phyloP scores from a whole-genome alignment of 2,797 vertebrate genomes.

The Pelodytes ibericus region DNA sequence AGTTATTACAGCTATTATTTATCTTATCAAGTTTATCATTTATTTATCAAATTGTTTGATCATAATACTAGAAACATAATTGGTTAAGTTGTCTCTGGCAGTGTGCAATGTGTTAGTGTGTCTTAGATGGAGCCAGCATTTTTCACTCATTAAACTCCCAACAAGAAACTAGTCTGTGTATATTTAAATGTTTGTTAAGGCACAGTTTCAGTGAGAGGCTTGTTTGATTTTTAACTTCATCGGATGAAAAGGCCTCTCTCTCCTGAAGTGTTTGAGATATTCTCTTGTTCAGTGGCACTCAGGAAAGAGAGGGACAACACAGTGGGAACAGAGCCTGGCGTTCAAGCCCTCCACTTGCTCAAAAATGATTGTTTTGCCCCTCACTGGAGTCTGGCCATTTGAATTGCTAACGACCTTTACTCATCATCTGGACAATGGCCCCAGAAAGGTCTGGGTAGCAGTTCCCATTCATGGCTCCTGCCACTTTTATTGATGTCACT shows the following conservation, averaged over 20 bases:
- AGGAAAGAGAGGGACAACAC: background rate
- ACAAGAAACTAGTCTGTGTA: constrained; percentile 41
- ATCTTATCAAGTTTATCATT: too few species aligned
- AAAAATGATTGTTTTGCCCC: constrained; percentile 65
- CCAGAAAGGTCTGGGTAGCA: background rate
- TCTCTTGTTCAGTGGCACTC: constrained; percentile 67
- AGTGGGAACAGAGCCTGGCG: constrained; percentile 57
- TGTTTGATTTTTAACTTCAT: constrained; percentile 69
- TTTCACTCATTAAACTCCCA: constrained; percentile 5
- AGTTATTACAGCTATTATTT: too few species aligned
- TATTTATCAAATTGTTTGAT: too few species aligned
- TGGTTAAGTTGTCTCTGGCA: too few species aligned
- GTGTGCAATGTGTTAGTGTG: too few species aligned
- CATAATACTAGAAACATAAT: too few species aligned
- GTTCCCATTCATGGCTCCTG: background rate
- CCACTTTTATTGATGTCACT: background rate
- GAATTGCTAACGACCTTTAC: constrained; percentile 66
- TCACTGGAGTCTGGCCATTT: constrained; percentile 61
- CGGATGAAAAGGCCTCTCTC: constrained; percentile 67
- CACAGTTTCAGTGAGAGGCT: constrained; percentile 53
- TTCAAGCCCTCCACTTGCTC: constrained; percentile 65
- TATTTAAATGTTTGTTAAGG: constrained; percentile 59
- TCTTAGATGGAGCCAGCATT: too few species aligned
- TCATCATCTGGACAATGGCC: constrained; percentile 59
- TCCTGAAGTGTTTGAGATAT: constrained; percentile 61